Conservation (phyloP, 2,888 invertebrate species). For the Caenorhabditis sinica region DNA sequence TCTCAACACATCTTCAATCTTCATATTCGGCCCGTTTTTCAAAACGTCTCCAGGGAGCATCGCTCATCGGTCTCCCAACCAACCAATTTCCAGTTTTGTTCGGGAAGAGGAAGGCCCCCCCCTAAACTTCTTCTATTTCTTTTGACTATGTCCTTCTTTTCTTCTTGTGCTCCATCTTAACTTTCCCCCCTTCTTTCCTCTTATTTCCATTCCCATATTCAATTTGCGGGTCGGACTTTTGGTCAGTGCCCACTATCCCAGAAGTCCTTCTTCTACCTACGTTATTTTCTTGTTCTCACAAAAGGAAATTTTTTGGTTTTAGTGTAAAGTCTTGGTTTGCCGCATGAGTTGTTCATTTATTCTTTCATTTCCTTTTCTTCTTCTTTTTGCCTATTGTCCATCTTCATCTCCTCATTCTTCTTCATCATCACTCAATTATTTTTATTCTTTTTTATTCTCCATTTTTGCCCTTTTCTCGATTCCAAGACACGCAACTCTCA, state of each 20-base stretch:
- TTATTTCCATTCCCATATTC: constrained; percentile 49
- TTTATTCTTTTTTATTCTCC: constrained; percentile 31
- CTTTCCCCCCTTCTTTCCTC: constrained; percentile 13
- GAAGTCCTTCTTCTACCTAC: constrained; percentile 19
- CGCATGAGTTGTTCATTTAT: constrained; percentile 59
- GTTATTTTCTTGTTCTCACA: constrained; percentile 1
- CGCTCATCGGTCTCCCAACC: constrained; percentile 61
- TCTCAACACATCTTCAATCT: constrained; percentile 62
- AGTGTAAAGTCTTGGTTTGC: constrained; percentile 15
- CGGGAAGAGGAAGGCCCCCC: background rate
- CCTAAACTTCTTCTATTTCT: constrained; percentile 40
- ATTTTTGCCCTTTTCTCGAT: constrained; percentile 4
- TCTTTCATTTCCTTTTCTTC: constrained; percentile 39
- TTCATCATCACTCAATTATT: constrained; percentile 65
- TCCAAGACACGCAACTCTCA: background rate
- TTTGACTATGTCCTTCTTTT: background rate
- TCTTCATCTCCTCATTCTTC: constrained; percentile 22
- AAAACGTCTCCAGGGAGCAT: constrained; percentile 57
- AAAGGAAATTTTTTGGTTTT: background rate
- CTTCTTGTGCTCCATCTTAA: constrained; percentile 15
- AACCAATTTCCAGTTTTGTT: constrained; percentile 63
- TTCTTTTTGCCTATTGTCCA: constrained; percentile 34
- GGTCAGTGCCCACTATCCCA: constrained; percentile 34
- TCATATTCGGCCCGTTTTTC: constrained; percentile 42
- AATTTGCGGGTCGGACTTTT: constrained; percentile 53